Conservation (phyloP, 2,888 invertebrate genomes). For the Amphimallon solstitiale region DNA sequence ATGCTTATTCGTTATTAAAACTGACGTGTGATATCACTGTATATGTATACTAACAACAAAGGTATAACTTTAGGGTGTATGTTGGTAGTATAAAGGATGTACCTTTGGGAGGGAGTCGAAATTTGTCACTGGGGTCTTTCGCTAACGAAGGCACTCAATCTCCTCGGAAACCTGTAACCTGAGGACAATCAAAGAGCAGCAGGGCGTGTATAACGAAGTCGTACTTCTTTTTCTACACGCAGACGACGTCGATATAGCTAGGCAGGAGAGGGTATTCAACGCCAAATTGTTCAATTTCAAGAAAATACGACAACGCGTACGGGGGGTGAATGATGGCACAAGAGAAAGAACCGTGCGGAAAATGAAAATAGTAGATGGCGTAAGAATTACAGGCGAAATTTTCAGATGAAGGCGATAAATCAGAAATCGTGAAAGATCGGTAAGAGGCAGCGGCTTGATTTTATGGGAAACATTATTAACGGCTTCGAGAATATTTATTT, state of each 20-base stretch:
- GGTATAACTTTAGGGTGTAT: too few relatives aligned
- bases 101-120: slow-evolving; percentile 27
- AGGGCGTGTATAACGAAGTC: slow-evolving; percentile 37
- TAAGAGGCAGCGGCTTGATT: too few relatives aligned
- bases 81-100: slow-evolving; percentile 7
- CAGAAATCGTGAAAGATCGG: not conserved
- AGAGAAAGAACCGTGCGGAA: slow-evolving; percentile 14
- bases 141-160: slow-evolving; percentile 38
- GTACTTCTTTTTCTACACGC: slow-evolving; percentile 33
- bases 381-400: not conserved
- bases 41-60: too few relatives aligned
- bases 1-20: too few relatives aligned
- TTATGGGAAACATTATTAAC: too few relatives aligned
- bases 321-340: not conserved
- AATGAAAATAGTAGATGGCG: slow-evolving; percentile 8
- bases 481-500: too few relatives aligned
- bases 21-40: too few relatives aligned
- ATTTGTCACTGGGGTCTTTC: slow-evolving; percentile 33
- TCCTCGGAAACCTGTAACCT: slow-evolving; percentile 37
- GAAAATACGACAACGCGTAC: not conserved
- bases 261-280: not conserved
- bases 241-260: slow-evolving; percentile 6
- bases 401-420: not conserved
- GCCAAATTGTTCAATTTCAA: slow-evolving; percentile 15
- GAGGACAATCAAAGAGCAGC: slow-evolving; percentile 37